These are phyloP conservation scores for Urocitellus parryii DNA, from an alignment of 2,113 vertebrate genomes.

Conservation along the genomic window DNA sequence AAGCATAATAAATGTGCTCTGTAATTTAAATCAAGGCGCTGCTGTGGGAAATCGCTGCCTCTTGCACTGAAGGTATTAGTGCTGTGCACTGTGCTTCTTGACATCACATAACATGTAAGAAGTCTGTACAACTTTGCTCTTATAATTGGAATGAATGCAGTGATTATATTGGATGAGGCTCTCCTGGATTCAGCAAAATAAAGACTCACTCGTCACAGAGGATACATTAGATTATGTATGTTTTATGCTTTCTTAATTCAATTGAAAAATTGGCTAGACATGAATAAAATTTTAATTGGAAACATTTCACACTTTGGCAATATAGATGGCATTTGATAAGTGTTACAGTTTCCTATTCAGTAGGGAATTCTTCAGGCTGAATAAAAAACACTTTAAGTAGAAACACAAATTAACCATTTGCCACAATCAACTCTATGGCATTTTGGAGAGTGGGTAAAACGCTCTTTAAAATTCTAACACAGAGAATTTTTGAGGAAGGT, in stretches of 20 bases:
- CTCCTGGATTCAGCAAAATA: slow-evolving; percentile 90
- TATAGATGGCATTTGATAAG: slow-evolving; percentile 87
- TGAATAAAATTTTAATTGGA: slow-evolving; percentile 92
- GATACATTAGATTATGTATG: slow-evolving; percentile 89
- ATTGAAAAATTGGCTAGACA: slow-evolving; percentile 91
- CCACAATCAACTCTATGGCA: slow-evolving; percentile 43
- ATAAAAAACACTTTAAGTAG: slow-evolving; percentile 80
- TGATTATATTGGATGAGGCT: slow-evolving; percentile 90
- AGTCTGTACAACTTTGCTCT: slow-evolving; percentile 90
- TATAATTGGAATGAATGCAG: slow-evolving; percentile 91
- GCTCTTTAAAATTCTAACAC: not conserved
- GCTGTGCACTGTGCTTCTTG: slow-evolving; percentile 88
- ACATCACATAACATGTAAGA: slow-evolving; percentile 87
- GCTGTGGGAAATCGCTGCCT: slow-evolving; percentile 90
- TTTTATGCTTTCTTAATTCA: slow-evolving; percentile 91
- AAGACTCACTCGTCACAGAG: slow-evolving; percentile 88
- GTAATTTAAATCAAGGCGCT: slow-evolving; percentile 93
- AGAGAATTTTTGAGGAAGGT: slow-evolving; percentile 31
- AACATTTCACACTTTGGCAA: slow-evolving; percentile 88
- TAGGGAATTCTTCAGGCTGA: slow-evolving; percentile 66
- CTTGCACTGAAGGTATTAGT: slow-evolving; percentile 91
- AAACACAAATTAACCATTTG: slow-evolving; percentile 74
- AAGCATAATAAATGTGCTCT: slow-evolving; percentile 92
- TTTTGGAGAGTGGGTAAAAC: not conserved
- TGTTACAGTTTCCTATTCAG: slow-evolving; percentile 83